Percentiles rank a stretch among this genome's conserved stretches.
Evolutionary conservation across 2,797 vertebrate genomes (phyloP).

Genomic region (Discoglossus pictus): DNA sequence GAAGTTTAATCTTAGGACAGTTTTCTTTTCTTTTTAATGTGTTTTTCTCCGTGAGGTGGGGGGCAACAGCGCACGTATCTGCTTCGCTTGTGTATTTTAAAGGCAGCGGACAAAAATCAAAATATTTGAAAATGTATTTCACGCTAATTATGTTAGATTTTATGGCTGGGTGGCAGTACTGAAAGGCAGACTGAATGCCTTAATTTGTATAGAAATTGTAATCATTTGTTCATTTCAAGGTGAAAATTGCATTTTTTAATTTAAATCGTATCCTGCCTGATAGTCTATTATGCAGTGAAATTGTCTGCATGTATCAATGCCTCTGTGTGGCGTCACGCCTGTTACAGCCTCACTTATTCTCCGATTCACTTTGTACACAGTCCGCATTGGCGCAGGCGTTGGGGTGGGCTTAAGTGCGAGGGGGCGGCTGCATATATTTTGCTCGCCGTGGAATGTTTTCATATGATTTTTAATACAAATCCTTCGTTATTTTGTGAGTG

Average conservation of each 20-base stretch:
- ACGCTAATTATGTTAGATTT: conserved; percentile 99
- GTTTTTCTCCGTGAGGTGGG: conserved; percentile 91
- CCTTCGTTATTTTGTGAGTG: not conserved
- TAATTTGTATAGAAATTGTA: conserved; percentile 99
- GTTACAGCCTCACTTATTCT: conserved; percentile 93
- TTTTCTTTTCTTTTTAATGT: conserved; percentile 82
- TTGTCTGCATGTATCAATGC: conserved; percentile 95
- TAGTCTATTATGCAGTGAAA: conserved; percentile 99
- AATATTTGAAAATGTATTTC: conserved; percentile 99
- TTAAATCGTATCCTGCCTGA: conserved; percentile 99
- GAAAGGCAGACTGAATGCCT: conserved; percentile 98
- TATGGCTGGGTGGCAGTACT: conserved; percentile 96
- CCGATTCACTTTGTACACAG: conserved; percentile 90
- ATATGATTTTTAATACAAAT: not conserved
- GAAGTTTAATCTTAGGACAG: conserved; percentile 64
- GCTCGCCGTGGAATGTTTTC: conserved; percentile 7
- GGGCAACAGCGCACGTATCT: conserved; percentile 73
- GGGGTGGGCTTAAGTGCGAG: not conserved
- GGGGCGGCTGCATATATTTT: conserved; percentile 2
- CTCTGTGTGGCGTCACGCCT: conserved; percentile 89
- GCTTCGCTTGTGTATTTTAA: conserved; percentile 90
- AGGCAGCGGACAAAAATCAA: conserved; percentile 95
- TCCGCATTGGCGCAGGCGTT: conserved; percentile 53
- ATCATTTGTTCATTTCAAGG: conserved; percentile 99
- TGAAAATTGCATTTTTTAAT: conserved; percentile 99